Evolutionary conservation across 1,140 invertebrate genomes (phyloP).

Genomic region (Pollicipes pollicipes): DNA sequence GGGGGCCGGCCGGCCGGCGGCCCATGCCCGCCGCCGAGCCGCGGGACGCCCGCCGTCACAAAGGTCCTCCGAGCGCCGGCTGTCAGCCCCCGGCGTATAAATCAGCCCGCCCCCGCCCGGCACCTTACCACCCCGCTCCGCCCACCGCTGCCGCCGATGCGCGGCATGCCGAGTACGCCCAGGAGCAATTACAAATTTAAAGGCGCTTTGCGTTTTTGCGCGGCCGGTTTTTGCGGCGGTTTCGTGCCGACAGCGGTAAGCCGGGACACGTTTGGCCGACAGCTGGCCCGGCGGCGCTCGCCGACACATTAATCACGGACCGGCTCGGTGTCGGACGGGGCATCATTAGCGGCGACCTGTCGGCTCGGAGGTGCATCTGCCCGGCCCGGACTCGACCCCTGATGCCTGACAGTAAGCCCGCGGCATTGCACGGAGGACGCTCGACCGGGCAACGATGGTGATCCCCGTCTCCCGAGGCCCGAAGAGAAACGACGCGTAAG

Average conservation of each 20-base stretch:
- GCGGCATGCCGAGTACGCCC: neutral
- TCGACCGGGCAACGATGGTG: no score
- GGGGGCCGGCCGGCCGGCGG: no score
- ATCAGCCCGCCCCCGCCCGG: neutral
- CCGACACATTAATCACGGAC: neutral
- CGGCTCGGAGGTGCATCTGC: no score
- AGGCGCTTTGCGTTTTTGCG: neutral
- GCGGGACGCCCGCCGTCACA: neutral
- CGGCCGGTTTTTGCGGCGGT: neutral
- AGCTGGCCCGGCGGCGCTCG: neutral
- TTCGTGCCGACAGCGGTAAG: neutral
- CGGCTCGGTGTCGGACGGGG: no score
- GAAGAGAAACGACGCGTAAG: no score
- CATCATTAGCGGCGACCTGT: no score
- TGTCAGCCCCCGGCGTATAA: neutral
- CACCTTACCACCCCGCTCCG: neutral
- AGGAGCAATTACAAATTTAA: neutral
- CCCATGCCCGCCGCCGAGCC: no score
- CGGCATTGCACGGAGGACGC: no score
- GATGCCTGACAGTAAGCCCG: no score
- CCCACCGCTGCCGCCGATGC: neutral
- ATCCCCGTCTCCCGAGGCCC: no score
- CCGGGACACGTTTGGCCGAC: neutral
- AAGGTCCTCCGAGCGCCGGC: neutral
- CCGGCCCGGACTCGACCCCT: no score